Percentiles rank a stretch among this genome's conserved stretches.
Conservation (phyloP, 1,140 invertebrate species). For the Saccostrea echinata region DNA sequence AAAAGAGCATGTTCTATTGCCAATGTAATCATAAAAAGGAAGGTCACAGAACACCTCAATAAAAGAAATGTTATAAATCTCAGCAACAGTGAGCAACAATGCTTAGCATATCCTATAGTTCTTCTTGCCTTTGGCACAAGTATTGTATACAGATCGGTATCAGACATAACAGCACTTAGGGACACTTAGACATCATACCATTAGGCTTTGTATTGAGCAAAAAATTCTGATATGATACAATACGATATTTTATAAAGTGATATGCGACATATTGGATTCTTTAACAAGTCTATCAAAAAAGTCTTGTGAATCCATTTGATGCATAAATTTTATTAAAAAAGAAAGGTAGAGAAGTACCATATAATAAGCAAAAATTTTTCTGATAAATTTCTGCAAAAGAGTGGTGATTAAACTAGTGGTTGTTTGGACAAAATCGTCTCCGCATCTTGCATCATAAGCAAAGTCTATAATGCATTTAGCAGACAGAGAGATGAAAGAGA, state of each 20-base stretch:
- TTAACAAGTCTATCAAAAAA: too few relatives aligned
- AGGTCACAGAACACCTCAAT: background rate
- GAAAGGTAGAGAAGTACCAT: too few relatives aligned
- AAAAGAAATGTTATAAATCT: constrained; percentile 21
- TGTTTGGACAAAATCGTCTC: constrained; percentile 31
- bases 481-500: constrained; percentile 31
- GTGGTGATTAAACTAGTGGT: constrained; percentile 23
- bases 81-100: background rate
- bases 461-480: constrained; percentile 19
- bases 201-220: too few relatives aligned
- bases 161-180: constrained; percentile 32
- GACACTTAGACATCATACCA: background rate
- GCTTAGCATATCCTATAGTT: background rate
- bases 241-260: too few relatives aligned
- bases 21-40: background rate
- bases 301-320: too few relatives aligned
- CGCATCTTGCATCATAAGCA: constrained; percentile 24
- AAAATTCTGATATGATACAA: too few relatives aligned
- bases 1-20: background rate
- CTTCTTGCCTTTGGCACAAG: constrained; percentile 21
- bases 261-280: too few relatives aligned
- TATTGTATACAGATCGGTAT: constrained; percentile 28
- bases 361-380: background rate
- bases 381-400: constrained; percentile 21
- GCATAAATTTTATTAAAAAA: too few relatives aligned